Conservation (phyloP, 2,797 vertebrate species). For the Tapera naevia region DNA sequence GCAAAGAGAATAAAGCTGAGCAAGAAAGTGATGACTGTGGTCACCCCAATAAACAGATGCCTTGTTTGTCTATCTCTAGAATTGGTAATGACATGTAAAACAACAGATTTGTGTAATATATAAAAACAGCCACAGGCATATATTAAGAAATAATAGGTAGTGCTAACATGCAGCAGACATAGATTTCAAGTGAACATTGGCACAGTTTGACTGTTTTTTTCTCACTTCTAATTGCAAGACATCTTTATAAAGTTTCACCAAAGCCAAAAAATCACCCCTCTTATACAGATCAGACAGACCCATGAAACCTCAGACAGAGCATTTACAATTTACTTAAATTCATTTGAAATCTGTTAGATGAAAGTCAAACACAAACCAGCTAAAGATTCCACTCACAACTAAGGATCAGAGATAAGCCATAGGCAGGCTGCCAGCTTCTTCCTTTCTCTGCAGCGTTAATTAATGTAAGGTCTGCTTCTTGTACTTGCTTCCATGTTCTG, state of each 20-base stretch:
- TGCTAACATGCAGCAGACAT: neutral
- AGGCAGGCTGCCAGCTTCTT: slow-evolving; percentile 17
- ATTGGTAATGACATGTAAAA: neutral
- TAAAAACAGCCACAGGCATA: neutral
- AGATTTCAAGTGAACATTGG: neutral
- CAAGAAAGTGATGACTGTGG: neutral
- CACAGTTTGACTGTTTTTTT: neutral
- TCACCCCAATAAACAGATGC: neutral
- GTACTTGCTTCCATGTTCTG: slow-evolving; percentile 38
- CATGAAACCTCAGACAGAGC: neutral
- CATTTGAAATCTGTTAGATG: neutral
- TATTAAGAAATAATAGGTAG: neutral
- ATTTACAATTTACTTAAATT: slow-evolving; percentile 36
- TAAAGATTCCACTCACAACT: slow-evolving; percentile 23
- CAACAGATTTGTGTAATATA: neutral
- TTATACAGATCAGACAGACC: neutral
- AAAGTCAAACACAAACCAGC: slow-evolving; percentile 19
- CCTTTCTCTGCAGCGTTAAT: slow-evolving; percentile 43
- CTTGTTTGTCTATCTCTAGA: neutral
- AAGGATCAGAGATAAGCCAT: slow-evolving; percentile 34
- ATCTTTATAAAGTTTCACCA: neutral
- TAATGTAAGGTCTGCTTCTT: neutral
- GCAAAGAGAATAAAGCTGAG: neutral
- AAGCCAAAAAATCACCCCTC: neutral
- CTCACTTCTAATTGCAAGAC: slow-evolving; percentile 22